phyloP scores from a whole-genome alignment of 2,888 invertebrate species.

The Clivina fossor region DNA sequence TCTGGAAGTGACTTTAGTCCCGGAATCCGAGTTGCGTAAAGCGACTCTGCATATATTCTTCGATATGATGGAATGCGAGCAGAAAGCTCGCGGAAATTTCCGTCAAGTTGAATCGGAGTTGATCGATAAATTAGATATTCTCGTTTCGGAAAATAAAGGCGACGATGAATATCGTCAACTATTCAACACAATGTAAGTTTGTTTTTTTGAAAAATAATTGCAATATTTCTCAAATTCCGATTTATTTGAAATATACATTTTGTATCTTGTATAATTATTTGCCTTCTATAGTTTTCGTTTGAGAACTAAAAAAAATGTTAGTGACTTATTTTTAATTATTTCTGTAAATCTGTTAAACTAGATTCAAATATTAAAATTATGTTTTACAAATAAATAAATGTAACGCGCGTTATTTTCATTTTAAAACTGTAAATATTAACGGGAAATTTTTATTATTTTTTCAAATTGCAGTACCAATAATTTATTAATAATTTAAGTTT shows the following conservation, averaged over 20 bases:
- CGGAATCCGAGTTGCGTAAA: constrained; percentile 80
- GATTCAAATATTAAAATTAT: too few relatives aligned
- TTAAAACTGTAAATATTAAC: too few relatives aligned
- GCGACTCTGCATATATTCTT: constrained; percentile 91
- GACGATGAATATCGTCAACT: constrained; percentile 90
- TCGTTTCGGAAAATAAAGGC: constrained; percentile 91
- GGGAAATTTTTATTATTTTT: too few relatives aligned
- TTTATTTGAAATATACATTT: constrained; percentile 2
- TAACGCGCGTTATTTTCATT: too few relatives aligned
- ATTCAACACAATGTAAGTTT: constrained; percentile 93
- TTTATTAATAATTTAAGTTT: too few relatives aligned
- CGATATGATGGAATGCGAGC: constrained; percentile 94
- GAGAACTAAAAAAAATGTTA: too few relatives aligned
- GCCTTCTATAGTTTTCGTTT: too few relatives aligned
- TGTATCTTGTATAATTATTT: constrained; percentile 19
- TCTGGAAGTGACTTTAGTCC: constrained; percentile 88
- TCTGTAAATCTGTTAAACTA: too few relatives aligned
- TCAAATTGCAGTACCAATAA: too few relatives aligned
- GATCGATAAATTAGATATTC: constrained; percentile 89
- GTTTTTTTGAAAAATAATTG: background rate
- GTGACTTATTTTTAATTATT: too few relatives aligned
- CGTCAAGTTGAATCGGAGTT: constrained; percentile 89
- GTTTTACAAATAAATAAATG: too few relatives aligned
- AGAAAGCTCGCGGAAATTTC: constrained; percentile 80
- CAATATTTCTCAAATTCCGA: background rate